These are phyloP conservation scores for Sitobion miscanthi DNA, from an alignment of 1,140 invertebrate genomes.

Conservation along the genomic window DNA sequence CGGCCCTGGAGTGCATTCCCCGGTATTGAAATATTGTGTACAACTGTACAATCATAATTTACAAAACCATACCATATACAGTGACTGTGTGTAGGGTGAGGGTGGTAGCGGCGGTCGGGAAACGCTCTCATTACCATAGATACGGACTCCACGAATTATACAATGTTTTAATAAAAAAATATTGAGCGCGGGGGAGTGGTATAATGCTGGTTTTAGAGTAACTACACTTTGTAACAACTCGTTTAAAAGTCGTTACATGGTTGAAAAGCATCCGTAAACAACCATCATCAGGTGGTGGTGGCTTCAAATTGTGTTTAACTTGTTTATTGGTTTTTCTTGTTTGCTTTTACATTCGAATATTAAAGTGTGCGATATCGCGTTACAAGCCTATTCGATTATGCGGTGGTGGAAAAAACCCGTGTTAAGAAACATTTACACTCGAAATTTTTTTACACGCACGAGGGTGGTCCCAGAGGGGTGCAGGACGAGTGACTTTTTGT, in stretches of 20 bases:
- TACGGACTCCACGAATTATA: background rate
- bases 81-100: background rate
- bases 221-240: background rate
- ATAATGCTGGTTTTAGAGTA: background rate
- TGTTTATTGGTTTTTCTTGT: slow-evolving; percentile 33
- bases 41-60: slow-evolving; percentile 35
- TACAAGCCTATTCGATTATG: background rate
- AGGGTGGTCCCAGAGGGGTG: background rate
- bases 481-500: slow-evolving; percentile 21
- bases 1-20: background rate
- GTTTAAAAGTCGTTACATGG: slow-evolving; percentile 24
- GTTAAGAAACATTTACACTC: slow-evolving; percentile 8
- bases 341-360: slow-evolving; percentile 29
- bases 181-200: background rate
- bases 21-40: slow-evolving; percentile 35
- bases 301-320: slow-evolving; percentile 38
- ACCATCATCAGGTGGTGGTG: slow-evolving; percentile 24
- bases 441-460: background rate
- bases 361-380: slow-evolving; percentile 25
- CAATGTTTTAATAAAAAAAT: background rate
- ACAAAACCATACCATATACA: background rate
- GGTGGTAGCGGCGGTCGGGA: background rate
- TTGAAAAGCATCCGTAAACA: slow-evolving; percentile 28
- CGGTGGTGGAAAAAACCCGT: background rate
- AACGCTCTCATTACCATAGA: slow-evolving; percentile 29